phyloP scores from a whole-genome alignment of 2,888 invertebrate genomes.

The Drosophila prostipennis region DNA sequence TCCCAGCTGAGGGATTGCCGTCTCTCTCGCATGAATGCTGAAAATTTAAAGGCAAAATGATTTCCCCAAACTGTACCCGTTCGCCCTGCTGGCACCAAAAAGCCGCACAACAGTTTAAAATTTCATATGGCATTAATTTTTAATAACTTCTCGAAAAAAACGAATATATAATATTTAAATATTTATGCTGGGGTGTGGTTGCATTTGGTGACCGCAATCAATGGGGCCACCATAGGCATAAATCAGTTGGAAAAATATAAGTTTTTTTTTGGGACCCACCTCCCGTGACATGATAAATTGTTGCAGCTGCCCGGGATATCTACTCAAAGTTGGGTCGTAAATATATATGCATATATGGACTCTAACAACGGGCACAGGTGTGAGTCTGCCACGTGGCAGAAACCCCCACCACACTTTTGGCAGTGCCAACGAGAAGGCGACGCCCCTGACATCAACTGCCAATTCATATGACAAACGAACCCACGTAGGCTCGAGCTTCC shows the following conservation, averaged over 20 bases:
- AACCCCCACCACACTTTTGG: neutral
- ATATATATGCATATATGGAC: conserved; percentile 18
- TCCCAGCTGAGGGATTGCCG: conserved; percentile 28
- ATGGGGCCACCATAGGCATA: conserved; percentile 51
- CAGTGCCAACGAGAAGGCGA: conserved; percentile 33
- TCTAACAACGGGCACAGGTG: neutral
- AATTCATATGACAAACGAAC: conserved; percentile 50
- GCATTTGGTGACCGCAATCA: conserved; percentile 50
- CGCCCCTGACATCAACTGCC: conserved; percentile 50
- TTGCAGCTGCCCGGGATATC: conserved; percentile 27
- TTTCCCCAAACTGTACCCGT: conserved; percentile 8
- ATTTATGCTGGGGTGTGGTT: conserved; percentile 50
- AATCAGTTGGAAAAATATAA: conserved; percentile 53
- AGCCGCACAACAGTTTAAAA: conserved; percentile 6
- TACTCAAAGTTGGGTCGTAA: conserved; percentile 11
- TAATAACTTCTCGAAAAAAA: conserved; percentile 25
- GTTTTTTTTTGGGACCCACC: conserved; percentile 7
- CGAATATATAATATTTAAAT: conserved; percentile 44
- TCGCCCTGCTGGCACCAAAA: conserved; percentile 3
- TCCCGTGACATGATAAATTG: conserved; percentile 64
- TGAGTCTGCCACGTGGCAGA: conserved; percentile 60
- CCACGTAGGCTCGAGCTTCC: conserved; percentile 12
- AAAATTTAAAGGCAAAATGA: conserved; percentile 9
- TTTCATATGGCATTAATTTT: conserved; percentile 30
- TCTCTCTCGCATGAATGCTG: neutral